Evolutionary conservation across 2,113 vertebrate genomes (phyloP).

Genomic region (Gymnogyps californianus): DNA sequence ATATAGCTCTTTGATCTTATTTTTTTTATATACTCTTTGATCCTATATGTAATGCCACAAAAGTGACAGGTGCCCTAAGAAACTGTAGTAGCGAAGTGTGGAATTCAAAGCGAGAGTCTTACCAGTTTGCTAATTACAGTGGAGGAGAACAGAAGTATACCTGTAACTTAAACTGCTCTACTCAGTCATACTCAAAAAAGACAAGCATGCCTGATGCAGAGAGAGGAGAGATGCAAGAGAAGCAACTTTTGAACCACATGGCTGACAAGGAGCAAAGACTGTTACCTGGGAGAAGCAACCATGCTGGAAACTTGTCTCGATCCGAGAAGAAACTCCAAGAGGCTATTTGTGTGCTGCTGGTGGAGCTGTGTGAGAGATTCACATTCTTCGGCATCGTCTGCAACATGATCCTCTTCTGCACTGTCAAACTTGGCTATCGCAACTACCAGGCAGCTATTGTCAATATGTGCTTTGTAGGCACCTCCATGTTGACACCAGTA

Average conservation of each 20-base stretch:
- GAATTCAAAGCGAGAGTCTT: constrained; percentile 66
- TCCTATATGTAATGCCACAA: neutral
- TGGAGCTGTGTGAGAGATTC: constrained; percentile 89
- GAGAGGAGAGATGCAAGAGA: neutral
- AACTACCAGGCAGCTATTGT: constrained; percentile 84
- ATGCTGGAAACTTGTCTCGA: neutral
- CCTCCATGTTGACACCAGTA: constrained; percentile 76
- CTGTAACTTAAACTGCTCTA: neutral
- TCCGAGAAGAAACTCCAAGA: constrained; percentile 24
- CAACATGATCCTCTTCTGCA: constrained; percentile 93
- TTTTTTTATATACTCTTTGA: neutral
- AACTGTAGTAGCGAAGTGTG: constrained; percentile 62
- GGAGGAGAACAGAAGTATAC: neutral
- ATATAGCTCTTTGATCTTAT: neutral
- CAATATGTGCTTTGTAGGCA: constrained; percentile 89
- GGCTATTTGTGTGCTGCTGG: constrained; percentile 83
- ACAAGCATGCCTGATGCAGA: constrained; percentile 58
- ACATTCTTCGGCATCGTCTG: constrained; percentile 90
- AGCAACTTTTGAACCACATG: neutral
- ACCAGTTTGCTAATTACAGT: constrained; percentile 49
- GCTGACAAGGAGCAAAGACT: neutral
- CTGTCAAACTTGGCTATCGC: constrained; percentile 79
- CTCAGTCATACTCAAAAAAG: neutral
- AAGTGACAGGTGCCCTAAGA: constrained; percentile 36
- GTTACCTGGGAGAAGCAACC: neutral